phyloP scores from a whole-genome alignment of 2,113 vertebrate genomes.

The Bombycilla garrulus region DNA sequence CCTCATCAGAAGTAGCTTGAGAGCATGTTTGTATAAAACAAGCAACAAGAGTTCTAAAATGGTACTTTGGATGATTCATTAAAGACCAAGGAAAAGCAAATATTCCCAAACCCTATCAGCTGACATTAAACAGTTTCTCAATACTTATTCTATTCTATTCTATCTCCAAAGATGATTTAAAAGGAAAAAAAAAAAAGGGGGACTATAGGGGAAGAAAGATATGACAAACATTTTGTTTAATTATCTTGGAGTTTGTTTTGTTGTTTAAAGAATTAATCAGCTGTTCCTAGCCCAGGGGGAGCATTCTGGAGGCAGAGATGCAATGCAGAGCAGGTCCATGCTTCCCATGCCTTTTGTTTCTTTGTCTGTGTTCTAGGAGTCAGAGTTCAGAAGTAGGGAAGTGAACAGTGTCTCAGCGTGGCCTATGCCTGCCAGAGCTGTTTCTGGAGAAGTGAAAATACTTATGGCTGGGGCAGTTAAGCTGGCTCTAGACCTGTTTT shows the following conservation, averaged over 20 bases:
- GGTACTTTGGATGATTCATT: not conserved
- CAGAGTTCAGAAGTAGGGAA: not conserved
- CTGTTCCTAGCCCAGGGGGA: not conserved
- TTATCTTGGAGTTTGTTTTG: not conserved
- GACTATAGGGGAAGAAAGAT: not conserved
- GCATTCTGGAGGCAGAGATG: not conserved
- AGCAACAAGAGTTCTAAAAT: not conserved
- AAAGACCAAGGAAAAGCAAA: not conserved
- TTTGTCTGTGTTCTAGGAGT: not conserved
- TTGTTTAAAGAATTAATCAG: not conserved
- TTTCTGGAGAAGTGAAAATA: conserved; percentile 19
- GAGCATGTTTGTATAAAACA: not conserved
- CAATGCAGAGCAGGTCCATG: not conserved
- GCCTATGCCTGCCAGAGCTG: not conserved
- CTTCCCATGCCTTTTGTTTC: not conserved
- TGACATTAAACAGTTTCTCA: not conserved
- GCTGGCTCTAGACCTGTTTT: conserved; percentile 14
- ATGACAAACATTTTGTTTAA: not conserved
- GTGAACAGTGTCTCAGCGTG: not conserved
- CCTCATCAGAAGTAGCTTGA: conserved; percentile 7
- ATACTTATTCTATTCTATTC: not conserved
- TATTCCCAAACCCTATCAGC: not conserved
- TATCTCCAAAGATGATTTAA: not conserved
- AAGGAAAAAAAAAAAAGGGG: not conserved
- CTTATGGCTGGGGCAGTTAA: conserved; percentile 9